Conservation (phyloP, 64 coral and sea anemone genomes). For the Actinia equina region DNA sequence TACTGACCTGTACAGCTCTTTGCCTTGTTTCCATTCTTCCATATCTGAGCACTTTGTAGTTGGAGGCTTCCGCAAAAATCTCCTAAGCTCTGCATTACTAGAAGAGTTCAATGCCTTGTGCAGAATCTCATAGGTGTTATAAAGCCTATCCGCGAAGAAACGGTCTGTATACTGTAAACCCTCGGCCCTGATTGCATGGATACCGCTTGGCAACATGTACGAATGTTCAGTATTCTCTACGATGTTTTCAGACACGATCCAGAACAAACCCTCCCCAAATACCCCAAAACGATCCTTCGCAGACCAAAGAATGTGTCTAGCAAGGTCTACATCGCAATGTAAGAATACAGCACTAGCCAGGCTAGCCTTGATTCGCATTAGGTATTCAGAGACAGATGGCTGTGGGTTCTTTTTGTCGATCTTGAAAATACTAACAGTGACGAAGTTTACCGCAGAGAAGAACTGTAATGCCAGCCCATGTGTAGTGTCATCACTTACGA, state of each 20-base stretch:
- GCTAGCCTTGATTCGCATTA: conserved; percentile 60
- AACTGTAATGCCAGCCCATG: conserved; percentile 42
- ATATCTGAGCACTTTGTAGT: conserved; percentile 35
- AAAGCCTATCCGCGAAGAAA: not conserved
- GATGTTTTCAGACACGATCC: conserved; percentile 71
- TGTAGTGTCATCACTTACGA: conserved; percentile 56
- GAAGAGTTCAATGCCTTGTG: conserved; percentile 16
- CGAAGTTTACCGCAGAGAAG: conserved; percentile 10
- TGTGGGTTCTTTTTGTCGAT: conserved; percentile 10
- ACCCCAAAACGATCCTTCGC: conserved; percentile 70
- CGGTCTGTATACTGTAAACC: not conserved
- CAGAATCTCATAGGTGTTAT: conserved; percentile 48
- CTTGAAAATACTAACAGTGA: conserved; percentile 28
- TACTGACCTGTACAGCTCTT: not conserved
- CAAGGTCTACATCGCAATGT: conserved; percentile 29
- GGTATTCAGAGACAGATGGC: not conserved
- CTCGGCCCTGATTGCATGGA: conserved; percentile 50
- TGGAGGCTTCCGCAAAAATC: not conserved
- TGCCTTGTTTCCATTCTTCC: conserved; percentile 12
- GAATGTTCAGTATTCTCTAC: conserved; percentile 29
- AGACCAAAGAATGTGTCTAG: conserved; percentile 50
- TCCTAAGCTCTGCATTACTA: not conserved
- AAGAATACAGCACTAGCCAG: conserved; percentile 35
- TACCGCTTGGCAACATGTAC: conserved; percentile 64
- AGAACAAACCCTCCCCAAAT: conserved; percentile 47